These are phyloP conservation scores for Harlomillsia oculata DNA, from an alignment of 1,140 invertebrate genomes.

Conservation along the genomic window DNA sequence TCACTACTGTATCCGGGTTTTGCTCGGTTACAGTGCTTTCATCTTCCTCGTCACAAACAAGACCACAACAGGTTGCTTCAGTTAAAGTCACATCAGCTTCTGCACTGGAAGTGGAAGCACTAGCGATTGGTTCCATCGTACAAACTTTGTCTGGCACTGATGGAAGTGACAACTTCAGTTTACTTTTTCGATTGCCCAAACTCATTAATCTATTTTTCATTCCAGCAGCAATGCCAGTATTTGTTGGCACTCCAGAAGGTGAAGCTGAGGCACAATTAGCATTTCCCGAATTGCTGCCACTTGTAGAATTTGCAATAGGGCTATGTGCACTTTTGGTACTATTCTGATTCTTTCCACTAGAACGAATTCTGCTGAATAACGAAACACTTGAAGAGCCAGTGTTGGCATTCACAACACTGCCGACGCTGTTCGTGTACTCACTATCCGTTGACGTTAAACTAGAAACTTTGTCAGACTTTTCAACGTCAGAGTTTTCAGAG, in stretches of 20 bases:
- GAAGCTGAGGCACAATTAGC: neutral
- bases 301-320: neutral
- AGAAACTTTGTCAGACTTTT: too few species aligned
- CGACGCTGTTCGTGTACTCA: too few species aligned
- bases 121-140: constrained; percentile 11
- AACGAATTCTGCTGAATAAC: constrained; percentile 1
- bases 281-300: neutral
- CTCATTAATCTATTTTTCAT: constrained; percentile 20
- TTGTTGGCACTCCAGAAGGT: neutral
- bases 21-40: constrained; percentile 40
- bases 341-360: constrained; percentile 1
- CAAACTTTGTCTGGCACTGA: constrained; percentile 38
- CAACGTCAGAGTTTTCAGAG: too few species aligned
- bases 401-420: neutral
- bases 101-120: constrained; percentile 58
- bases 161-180: constrained; percentile 60
- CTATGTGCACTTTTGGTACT: constrained; percentile 4
- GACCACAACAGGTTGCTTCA: neutral
- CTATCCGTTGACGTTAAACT: neutral
- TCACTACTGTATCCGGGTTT: too few species aligned
- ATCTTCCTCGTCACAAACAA: constrained; percentile 42
- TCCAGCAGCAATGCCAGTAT: constrained; percentile 9
- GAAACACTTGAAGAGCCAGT: neutral
- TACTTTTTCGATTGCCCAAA: constrained; percentile 24
- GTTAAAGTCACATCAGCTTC: neutral